Evolutionary conservation across 2,888 invertebrate genomes (phyloP).

Genomic region (Panzeria rudis): DNA sequence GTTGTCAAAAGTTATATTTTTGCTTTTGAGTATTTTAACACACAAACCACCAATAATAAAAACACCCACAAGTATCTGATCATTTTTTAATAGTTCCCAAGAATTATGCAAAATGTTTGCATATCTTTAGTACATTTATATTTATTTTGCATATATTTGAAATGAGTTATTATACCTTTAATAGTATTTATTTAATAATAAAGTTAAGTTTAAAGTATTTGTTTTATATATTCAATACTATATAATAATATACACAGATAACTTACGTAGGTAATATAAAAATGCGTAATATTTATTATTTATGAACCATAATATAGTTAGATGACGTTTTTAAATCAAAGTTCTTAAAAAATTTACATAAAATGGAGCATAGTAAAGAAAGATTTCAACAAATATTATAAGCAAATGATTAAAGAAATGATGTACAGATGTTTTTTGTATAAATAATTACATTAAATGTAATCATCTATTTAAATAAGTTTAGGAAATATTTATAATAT

Average conservation of each 20-base stretch:
- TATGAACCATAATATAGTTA: background rate
- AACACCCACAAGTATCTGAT: constrained; percentile 4
- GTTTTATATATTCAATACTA: constrained; percentile 49
- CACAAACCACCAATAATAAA: background rate
- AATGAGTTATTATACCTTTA: constrained; percentile 38
- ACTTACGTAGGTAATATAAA: constrained; percentile 32
- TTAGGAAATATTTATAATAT: constrained; percentile 45
- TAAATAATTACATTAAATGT: constrained; percentile 66
- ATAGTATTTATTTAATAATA: constrained; percentile 61
- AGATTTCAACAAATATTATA: constrained; percentile 1
- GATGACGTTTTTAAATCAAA: background rate
- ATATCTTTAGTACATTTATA: constrained; percentile 47
- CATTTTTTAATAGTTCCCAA: constrained; percentile 56
- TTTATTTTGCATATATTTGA: constrained; percentile 43
- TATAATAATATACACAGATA: constrained; percentile 58
- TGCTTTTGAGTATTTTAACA: too few species aligned
- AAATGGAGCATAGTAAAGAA: constrained; percentile 11
- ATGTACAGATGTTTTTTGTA: constrained; percentile 13
- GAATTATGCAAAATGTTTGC: constrained; percentile 68
- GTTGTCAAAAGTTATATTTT: too few species aligned
- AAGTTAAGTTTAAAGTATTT: constrained; percentile 57
- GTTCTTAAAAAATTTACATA: constrained; percentile 1
- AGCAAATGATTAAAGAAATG: constrained; percentile 12
- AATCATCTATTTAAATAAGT: constrained; percentile 26
- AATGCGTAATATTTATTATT: constrained; percentile 36